A percentile compares a stretch with the other conserved stretches of the same genome.
These are phyloP conservation scores for Armadillidium nasatum DNA, from an alignment of 1,140 invertebrate species.

Conservation along the genomic window DNA sequence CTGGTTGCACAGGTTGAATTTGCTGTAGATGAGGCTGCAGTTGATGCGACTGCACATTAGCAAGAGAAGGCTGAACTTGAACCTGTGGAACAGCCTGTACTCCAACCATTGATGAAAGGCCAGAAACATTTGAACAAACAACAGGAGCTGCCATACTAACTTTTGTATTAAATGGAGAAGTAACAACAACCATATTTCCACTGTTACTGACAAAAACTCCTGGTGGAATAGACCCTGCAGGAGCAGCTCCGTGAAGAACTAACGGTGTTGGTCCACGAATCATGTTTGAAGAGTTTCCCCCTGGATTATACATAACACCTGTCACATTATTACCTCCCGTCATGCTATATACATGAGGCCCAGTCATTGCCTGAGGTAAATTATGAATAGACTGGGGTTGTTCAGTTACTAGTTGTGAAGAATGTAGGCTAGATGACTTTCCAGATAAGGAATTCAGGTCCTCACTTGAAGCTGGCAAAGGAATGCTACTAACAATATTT, in stretches of 20 bases:
- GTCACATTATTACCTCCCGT: slow-evolving; percentile 67
- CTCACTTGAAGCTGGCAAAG: slow-evolving; percentile 53
- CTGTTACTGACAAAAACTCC: slow-evolving; percentile 35
- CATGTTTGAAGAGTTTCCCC: slow-evolving; percentile 27
- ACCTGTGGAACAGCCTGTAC: slow-evolving; percentile 56
- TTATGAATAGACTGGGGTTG: slow-evolving; percentile 35
- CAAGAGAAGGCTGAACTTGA: slow-evolving; percentile 59
- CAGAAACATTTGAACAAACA: slow-evolving; percentile 52
- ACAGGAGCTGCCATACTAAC: slow-evolving; percentile 57
- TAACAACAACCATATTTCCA: slow-evolving; percentile 35
- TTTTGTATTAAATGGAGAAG: slow-evolving; percentile 32
- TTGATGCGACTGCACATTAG: slow-evolving; percentile 34
- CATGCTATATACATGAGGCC: slow-evolving; percentile 63
- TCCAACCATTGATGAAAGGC: slow-evolving; percentile 54
- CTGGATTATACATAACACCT: slow-evolving; percentile 56
- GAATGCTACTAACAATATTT: slow-evolving; percentile 70
- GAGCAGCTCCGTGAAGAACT: slow-evolving; percentile 28
- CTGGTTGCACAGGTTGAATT: slow-evolving; percentile 46
- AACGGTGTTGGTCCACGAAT: slow-evolving; percentile 29
- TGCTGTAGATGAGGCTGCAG: slow-evolving; percentile 38
- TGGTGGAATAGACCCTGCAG: slow-evolving; percentile 23
- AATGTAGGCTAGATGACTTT: not conserved
- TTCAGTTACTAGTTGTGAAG: not conserved
- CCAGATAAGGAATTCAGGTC: not conserved
- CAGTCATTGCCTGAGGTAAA: slow-evolving; percentile 52